Conservation (phyloP, 2,888 invertebrate genomes). For the Drosophila helvetica region DNA sequence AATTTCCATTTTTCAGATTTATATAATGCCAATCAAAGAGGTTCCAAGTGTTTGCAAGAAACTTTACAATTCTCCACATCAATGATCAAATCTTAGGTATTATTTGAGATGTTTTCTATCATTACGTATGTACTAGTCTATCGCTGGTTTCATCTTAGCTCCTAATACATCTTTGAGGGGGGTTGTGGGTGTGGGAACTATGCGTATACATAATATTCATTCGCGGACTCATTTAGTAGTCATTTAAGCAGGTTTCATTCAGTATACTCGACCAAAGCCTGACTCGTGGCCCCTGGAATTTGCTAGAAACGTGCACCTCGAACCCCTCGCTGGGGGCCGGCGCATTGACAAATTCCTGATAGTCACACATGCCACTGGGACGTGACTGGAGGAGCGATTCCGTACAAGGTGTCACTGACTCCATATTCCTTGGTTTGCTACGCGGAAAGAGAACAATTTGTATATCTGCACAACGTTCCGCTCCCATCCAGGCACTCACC, state of each 20-base stretch:
- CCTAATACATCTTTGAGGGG: neutral
- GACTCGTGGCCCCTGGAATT: conserved; percentile 65
- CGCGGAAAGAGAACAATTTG: neutral
- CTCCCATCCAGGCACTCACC: conserved; percentile 77
- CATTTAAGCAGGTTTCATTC: conserved; percentile 6
- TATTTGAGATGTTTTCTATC: neutral
- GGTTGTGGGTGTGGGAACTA: neutral
- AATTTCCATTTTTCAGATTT: neutral
- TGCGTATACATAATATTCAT: neutral
- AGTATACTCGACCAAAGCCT: conserved; percentile 77
- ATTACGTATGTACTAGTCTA: neutral
- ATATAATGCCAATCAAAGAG: neutral
- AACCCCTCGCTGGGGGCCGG: conserved; percentile 33
- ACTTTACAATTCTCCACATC: too few species aligned
- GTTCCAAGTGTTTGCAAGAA: too few species aligned
- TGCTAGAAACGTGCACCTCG: conserved; percentile 59
- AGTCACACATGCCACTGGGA: conserved; percentile 77
- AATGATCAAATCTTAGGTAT: neutral
- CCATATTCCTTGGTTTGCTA: conserved; percentile 68
- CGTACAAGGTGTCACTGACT: conserved; percentile 49
- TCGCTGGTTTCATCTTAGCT: neutral
- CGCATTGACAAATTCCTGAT: conserved; percentile 75
- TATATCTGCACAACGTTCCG: neutral
- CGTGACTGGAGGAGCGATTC: conserved; percentile 49
- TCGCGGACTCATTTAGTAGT: neutral